These are phyloP conservation scores for Myotis lucifugus DNA, from an alignment of 2,113 vertebrate species.

Conservation along the genomic window DNA sequence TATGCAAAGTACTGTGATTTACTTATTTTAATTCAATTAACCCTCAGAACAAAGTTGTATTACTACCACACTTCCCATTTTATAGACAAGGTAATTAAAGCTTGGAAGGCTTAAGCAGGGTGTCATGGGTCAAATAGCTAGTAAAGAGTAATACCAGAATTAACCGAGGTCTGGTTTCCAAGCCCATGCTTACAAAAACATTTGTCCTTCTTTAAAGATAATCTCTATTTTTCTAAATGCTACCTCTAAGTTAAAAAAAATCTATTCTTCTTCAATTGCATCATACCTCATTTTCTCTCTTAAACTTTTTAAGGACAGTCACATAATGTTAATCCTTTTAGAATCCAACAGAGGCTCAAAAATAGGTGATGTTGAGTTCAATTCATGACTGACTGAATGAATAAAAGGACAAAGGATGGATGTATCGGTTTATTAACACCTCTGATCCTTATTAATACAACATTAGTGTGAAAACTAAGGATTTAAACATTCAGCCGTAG, in stretches of 20 bases:
- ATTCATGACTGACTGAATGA: background rate
- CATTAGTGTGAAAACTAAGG: background rate
- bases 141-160: background rate
- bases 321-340: background rate
- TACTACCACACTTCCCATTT: background rate
- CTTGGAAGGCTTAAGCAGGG: too few relatives aligned
- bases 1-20: background rate
- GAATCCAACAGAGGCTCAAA: background rate
- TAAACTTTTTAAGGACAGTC: background rate
- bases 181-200: background rate
- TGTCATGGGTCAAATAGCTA: too few relatives aligned
- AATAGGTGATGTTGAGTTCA: background rate
- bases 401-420: background rate
- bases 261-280: background rate
- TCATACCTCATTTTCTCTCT: background rate
- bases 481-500: background rate
- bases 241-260: background rate
- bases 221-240: background rate
- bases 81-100: too few relatives aligned
- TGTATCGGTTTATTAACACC: background rate
- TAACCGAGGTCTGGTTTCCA: background rate
- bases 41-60: background rate
- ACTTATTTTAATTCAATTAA: constrained; percentile 4
- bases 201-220: constrained; percentile 24
- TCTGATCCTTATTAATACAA: background rate